A percentile compares a stretch with the other conserved stretches of the same genome.
Conservation (phyloP, 2,797 vertebrate species). For the Simalia tracyae region DNA sequence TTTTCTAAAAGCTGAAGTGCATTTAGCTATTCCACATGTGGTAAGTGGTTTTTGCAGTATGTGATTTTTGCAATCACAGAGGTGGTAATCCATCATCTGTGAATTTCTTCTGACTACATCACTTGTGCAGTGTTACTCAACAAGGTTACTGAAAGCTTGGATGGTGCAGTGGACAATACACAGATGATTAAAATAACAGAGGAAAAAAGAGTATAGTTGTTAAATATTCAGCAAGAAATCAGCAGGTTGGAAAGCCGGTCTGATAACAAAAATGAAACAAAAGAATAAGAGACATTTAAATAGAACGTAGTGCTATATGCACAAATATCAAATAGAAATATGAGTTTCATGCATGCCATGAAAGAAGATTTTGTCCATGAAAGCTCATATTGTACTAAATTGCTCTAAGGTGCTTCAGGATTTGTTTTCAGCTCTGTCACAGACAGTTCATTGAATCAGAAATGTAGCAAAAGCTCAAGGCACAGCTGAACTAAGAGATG, state of each 20-base stretch:
- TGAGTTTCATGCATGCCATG: not conserved
- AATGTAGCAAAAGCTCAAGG: not conserved
- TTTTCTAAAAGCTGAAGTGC: conserved; percentile 78
- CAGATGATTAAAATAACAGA: not conserved
- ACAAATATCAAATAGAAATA: conserved; percentile 4
- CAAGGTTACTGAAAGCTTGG: not conserved
- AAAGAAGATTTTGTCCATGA: not conserved
- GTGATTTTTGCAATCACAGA: conserved; percentile 8
- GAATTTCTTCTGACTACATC: not conserved
- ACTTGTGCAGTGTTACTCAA: not conserved
- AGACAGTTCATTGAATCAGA: not conserved
- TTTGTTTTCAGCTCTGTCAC: not conserved
- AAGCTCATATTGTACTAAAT: not conserved
- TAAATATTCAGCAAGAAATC: not conserved
- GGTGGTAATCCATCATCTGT: not conserved
- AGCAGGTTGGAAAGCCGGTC: not conserved
- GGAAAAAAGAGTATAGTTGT: not conserved
- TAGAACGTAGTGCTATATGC: not conserved
- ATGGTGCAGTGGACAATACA: not conserved
- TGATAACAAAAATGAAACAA: not conserved
- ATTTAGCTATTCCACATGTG: conserved; percentile 76
- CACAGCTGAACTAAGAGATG: not conserved
- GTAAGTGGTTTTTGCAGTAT: conserved; percentile 65
- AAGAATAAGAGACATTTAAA: not conserved
- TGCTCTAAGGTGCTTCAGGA: not conserved